Evolutionary conservation across 2,888 invertebrate genomes (phyloP), one percentile per base, ranked within the genome.

Genomic region (Lucinisca nassula): DNA sequence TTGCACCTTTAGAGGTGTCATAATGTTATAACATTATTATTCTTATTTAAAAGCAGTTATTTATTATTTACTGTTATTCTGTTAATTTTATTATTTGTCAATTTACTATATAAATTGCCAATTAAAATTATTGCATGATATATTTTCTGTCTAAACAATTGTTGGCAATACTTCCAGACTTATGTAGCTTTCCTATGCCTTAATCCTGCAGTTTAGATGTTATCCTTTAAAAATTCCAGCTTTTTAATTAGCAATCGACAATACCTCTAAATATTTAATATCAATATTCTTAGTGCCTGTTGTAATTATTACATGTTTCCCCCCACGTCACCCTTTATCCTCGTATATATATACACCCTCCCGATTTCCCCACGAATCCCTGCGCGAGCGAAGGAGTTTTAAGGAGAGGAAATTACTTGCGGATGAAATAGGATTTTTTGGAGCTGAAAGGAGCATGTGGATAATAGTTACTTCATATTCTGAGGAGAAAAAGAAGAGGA

Each of bases 341-440:
- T 40, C 17, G 45, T 74, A 74, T 70, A 70, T n/a, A n/a, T 70
- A 70, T 49, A 74, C 74, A 74, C 74, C 74, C 40, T 45, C 74
- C 74, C 74, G 30, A 12, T 45, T 45, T 45, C 74, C 45, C 10
- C 38, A 12, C 38, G 14, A 40, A 14, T 24, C 45, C 49, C 45
- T 8, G n/a, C 61, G 74, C 74, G 74, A 45, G 74, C 74, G 74
- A 74, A 74, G 74, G 74, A 74, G 74, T 24, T 24, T 45, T 10
- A 40, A 21, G 17, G 32, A 67, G 35, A 67, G 12, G 67, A 67
- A 35, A 10, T 27, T 8, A 8, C 27, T 35, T 72, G 24, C 35
- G 37, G 61, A 61, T 27, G 61, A 61, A 61, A 61, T 8, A 14
- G 61, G 61, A 61, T 61, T 61, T 61, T 61, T n/a, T n/a, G n/a